These are phyloP conservation scores for Hydrozoanthus gracilis DNA, from an alignment of 92 coral and sea anemone species.

Conservation along the genomic window DNA sequence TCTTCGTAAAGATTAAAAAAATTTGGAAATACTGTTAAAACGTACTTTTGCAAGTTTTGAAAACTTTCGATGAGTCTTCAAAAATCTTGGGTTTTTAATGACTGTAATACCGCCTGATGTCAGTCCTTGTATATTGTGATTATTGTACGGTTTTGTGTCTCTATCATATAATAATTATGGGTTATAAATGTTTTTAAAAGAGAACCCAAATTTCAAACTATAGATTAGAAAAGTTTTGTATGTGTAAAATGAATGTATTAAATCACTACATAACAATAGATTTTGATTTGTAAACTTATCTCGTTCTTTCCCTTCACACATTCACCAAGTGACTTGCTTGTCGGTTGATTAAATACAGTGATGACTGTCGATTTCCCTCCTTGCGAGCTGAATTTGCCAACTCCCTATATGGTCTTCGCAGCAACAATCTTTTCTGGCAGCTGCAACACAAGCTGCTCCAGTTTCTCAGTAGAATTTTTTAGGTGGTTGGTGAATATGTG, in stretches of 20 bases:
- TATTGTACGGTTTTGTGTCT: not conserved
- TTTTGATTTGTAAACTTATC: not conserved
- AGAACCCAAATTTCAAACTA: too few species aligned
- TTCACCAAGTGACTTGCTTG: conserved; percentile 15
- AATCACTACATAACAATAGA: too few species aligned
- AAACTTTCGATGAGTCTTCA: too few species aligned
- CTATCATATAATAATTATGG: not conserved
- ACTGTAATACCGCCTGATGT: not conserved
- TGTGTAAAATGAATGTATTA: too few species aligned
- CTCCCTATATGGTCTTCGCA: not conserved
- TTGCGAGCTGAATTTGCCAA: conserved; percentile 3
- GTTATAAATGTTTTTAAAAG: not conserved
- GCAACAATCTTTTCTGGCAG: conserved; percentile 31
- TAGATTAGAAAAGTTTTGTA: too few species aligned
- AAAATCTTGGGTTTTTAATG: too few species aligned
- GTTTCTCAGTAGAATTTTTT: conserved; percentile 5
- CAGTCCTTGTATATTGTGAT: not conserved
- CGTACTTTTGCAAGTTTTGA: not conserved
- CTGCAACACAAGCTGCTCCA: conserved; percentile 32
- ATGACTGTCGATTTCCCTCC: conserved; percentile 20
- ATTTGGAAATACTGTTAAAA: not conserved
- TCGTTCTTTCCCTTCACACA: not conserved
- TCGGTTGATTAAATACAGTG: not conserved
- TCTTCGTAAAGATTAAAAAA: not conserved
- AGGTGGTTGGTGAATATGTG: not conserved